These are phyloP conservation scores for Aphis craccivora DNA, from an alignment of 1,140 invertebrate species.

Conservation along the genomic window DNA sequence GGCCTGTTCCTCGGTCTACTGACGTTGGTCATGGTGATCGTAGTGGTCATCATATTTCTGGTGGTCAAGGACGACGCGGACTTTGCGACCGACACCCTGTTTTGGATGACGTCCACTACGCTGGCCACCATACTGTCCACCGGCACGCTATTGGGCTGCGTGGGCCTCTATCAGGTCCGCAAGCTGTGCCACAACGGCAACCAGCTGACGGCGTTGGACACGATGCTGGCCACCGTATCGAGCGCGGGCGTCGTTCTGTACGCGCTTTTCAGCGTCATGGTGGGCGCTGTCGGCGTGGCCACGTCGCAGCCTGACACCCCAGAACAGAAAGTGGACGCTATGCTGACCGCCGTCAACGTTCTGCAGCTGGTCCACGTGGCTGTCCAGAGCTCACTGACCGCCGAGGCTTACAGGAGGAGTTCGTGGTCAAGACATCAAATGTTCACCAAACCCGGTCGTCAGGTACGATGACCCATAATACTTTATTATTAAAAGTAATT, in stretches of 20 bases:
- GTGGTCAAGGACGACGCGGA: conserved; percentile 70
- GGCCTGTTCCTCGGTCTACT: conserved; percentile 72
- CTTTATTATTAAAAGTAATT: no score
- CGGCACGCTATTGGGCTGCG: conserved; percentile 62
- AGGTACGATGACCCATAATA: conserved; percentile 63
- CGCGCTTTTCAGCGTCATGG: conserved; percentile 69
- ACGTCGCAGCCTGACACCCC: conserved; percentile 62
- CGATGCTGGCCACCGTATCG: conserved; percentile 67
- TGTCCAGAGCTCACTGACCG: conserved; percentile 71
- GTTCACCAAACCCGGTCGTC: conserved; percentile 71
- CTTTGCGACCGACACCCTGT: conserved; percentile 66
- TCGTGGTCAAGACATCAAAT: conserved; percentile 68
- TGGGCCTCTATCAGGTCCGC: conserved; percentile 65
- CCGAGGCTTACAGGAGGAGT: conserved; percentile 69
- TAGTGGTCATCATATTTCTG: conserved; percentile 72
- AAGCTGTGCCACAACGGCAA: conserved; percentile 66
- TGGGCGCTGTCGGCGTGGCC: conserved; percentile 66
- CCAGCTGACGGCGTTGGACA: conserved; percentile 66
- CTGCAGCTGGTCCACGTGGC: conserved; percentile 69
- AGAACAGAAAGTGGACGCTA: conserved; percentile 63
- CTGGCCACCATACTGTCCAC: conserved; percentile 65
- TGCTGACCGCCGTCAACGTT: conserved; percentile 66
- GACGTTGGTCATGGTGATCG: conserved; percentile 70
- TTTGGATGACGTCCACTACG: conserved; percentile 66
- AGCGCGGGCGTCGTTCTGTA: conserved; percentile 69